Base-by-base conservation (phyloP, 1,140 invertebrate genomes). In the Nilaparvata lugens region DNA sequence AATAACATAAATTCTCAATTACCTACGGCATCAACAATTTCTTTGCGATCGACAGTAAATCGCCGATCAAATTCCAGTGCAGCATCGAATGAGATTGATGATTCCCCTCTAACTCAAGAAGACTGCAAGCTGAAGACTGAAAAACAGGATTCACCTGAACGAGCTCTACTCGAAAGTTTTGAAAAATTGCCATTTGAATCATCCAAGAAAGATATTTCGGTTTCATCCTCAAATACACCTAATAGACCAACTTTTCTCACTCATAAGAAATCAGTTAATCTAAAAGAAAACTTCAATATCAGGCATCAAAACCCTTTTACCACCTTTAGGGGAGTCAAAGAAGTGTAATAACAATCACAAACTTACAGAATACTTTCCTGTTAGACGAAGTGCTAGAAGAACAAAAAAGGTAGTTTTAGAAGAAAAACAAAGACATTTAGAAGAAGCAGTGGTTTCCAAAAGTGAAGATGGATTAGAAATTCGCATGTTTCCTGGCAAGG, bases 321-420 rank as follows among this genome's bases (percentile, higher is more conserved):
- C 45, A 6, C 45, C 45, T 16, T 23, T 48, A 19, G 45, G 45
- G 16, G 45, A 48, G 18, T 48, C 45, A 4, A 48, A 48, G 21
- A 19, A 18, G 5, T 48, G 45, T 18, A 18, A 48, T 21, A 63
- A 63, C 25, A 61, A 60, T 14, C 81, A 83, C 62, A 88, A 88
- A 69, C 70, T 97, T 43, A 95, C 91, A 4, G 92, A 95, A 56
- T 96, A 87, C 74, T 97, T 94, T 72, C 90, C 91, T 14, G 88
- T 95, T 0, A 78, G 94, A 48, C 79, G 92, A 52, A 95, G 93
- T 72, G 83, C 86, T 19, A 78, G 93, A 51, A 94, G 92, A 73
- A 89, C 88, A 25, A 89, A 90, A 64, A 88, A 86, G 66, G 84
- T 81, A 66, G 85, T 95, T 4, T 79, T 91, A 67, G 89, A 91